phyloP scores from a whole-genome alignment of 2,113 vertebrate genomes.

The Bubo blakistoni region DNA sequence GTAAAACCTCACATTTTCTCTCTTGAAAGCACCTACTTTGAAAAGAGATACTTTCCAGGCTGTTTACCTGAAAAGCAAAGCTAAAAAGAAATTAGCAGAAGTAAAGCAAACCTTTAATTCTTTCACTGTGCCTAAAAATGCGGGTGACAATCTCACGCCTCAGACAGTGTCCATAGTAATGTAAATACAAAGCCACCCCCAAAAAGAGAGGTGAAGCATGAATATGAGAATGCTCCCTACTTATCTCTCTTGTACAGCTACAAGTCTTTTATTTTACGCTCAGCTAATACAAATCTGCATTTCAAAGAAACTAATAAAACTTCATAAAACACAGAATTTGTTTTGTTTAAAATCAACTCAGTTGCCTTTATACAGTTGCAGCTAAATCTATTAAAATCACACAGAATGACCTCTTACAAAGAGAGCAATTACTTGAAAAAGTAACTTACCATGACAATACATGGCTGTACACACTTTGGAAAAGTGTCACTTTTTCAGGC shows the following conservation, averaged over 20 bases:
- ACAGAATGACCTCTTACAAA: constrained; percentile 35
- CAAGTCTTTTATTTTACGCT: constrained; percentile 34
- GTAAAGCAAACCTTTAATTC: background rate
- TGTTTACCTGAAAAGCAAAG: background rate
- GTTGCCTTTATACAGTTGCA: background rate
- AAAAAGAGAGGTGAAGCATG: background rate
- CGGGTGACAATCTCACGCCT: background rate
- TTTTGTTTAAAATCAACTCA: background rate
- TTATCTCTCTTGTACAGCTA: constrained; percentile 27
- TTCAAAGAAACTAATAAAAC: constrained; percentile 38
- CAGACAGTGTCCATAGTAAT: background rate
- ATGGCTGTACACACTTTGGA: background rate
- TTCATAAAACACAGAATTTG: background rate
- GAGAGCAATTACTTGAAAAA: constrained; percentile 16
- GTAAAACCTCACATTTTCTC: background rate
- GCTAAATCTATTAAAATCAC: constrained; percentile 30
- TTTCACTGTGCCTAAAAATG: background rate
- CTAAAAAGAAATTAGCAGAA: background rate
- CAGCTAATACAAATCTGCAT: constrained; percentile 38
- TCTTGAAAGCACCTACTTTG: background rate
- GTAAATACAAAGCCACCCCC: background rate
- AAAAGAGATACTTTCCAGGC: background rate
- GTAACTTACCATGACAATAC: constrained; percentile 16
- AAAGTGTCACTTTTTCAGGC: constrained; percentile 26
- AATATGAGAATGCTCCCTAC: background rate